Base-by-base conservation (phyloP, 2,797 vertebrate genomes). In the Karalla daura region DNA sequence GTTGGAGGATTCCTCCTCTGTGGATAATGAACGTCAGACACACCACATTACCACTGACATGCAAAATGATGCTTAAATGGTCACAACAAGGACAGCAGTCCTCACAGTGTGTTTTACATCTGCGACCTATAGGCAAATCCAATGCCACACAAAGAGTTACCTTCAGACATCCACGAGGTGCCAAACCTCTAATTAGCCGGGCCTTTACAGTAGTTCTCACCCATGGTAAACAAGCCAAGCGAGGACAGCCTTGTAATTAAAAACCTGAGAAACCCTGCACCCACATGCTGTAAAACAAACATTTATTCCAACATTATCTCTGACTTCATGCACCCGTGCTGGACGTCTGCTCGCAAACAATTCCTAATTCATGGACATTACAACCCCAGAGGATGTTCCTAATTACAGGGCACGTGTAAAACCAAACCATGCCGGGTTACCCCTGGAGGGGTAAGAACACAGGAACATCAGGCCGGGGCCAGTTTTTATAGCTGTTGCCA, bases 401-500 rank as follows among this genome's bases (percentile, higher is more conserved):
- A 86, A 89, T 91, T 88, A 88, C 85, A 90, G 81, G 75, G 78
- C 65, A 21, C 45, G 39, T 85, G 83, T 78, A 84, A 37, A 87
- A 84, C 66, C 73, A 83, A 81, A 80, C 72, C 77, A 37, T 83
- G 75, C 71, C 70, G 37, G 59, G 78, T 70, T 76, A 63, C 80
- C 84, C 73, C 74, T 79, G 84, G 76, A 88, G 85, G 77, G 74
- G 55, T 51, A 62, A 78, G 73, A 82, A 82, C 77, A 74, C 64
- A 50, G 67, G 59, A 73, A 76, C 74, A 78, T 89, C 82, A 87
- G 84, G 70, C 76, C n/a, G 83, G 79, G 85, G 80, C 66, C 74
- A 40, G 51, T 86, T 88, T n/a, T 88, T 86, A 86, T 78, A 88
- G 83, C 78, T 80, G 83, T 81, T 84, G 75, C 83, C 73, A 84